phyloP scores from a whole-genome alignment of 2,113 vertebrate genomes.

The Apodemus speciosus region DNA sequence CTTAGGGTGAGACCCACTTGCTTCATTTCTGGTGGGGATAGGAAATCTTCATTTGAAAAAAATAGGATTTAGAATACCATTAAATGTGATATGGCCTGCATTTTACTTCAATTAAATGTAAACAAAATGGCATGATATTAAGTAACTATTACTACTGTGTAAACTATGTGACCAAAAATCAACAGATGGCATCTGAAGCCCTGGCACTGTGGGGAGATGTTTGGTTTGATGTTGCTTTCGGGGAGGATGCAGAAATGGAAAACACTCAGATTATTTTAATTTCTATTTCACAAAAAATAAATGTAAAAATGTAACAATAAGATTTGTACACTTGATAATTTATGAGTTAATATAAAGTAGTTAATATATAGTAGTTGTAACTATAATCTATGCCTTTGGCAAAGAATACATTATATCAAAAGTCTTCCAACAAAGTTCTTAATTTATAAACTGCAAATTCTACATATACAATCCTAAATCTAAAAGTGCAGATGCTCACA shows the following conservation, averaged over 20 bases:
- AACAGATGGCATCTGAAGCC: neutral
- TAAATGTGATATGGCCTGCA: neutral
- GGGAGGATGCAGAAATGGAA: neutral
- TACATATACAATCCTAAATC: neutral
- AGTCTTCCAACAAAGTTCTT: neutral
- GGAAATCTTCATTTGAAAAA: conserved; percentile 15
- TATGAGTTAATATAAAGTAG: neutral
- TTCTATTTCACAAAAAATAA: conserved; percentile 30
- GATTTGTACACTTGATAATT: neutral
- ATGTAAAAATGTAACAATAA: neutral
- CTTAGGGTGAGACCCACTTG: conserved; percentile 40
- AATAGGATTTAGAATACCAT: conserved; percentile 21
- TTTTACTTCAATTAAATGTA: conserved; percentile 31
- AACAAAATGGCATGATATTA: neutral
- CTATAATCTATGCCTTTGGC: neutral
- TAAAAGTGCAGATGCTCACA: neutral
- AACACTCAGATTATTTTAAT: conserved; percentile 43
- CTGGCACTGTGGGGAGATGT: neutral
- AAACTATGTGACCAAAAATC: neutral
- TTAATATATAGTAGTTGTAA: conserved; percentile 22
- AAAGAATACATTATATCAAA: neutral
- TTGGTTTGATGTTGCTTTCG: neutral
- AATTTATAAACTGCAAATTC: neutral
- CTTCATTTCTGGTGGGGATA: neutral
- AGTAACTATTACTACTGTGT: neutral